Evolutionary conservation across 2,888 invertebrate genomes (phyloP).

Genomic region (Hydrotaea diabolus): DNA sequence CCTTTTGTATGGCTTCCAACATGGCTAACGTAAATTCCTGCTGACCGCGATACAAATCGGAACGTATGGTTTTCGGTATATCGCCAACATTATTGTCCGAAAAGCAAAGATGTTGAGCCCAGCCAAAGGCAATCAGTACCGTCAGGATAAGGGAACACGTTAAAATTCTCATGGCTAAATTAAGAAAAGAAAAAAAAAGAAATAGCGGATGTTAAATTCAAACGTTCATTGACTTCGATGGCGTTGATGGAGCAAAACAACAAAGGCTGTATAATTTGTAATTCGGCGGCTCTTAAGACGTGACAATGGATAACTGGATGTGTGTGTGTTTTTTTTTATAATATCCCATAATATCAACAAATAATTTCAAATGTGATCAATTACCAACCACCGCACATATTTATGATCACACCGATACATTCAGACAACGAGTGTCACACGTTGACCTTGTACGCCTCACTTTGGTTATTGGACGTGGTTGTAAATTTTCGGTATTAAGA

Average conservation of each 20-base stretch:
- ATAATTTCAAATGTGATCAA: not conserved
- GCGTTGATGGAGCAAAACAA: not conserved
- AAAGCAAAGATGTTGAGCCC: slow-evolving; percentile 62
- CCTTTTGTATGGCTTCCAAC: slow-evolving; percentile 85
- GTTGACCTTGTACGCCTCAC: slow-evolving; percentile 8
- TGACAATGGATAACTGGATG: no score
- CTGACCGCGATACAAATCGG: slow-evolving; percentile 83
- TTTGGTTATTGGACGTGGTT: slow-evolving; percentile 11
- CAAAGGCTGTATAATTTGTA: not conserved
- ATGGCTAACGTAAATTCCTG: slow-evolving; percentile 87
- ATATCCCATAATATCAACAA: slow-evolving; percentile 23
- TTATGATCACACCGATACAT: no score
- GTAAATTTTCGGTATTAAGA: not conserved
- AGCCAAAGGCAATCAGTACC: slow-evolving; percentile 37
- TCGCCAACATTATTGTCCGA: slow-evolving; percentile 46
- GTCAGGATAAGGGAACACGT: slow-evolving; percentile 42
- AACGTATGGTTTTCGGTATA: slow-evolving; percentile 65
- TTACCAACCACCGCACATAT: not conserved
- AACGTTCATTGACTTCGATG: slow-evolving; percentile 6
- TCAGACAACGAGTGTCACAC: not conserved
- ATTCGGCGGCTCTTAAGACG: no score
- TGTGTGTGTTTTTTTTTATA: not conserved
- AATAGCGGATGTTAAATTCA: slow-evolving; percentile 4
- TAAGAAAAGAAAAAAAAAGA: slow-evolving; percentile 26
- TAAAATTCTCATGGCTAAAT: slow-evolving; percentile 55